phyloP scores from a whole-genome alignment of 2,797 vertebrate genomes.

The Crax fasciolata region DNA sequence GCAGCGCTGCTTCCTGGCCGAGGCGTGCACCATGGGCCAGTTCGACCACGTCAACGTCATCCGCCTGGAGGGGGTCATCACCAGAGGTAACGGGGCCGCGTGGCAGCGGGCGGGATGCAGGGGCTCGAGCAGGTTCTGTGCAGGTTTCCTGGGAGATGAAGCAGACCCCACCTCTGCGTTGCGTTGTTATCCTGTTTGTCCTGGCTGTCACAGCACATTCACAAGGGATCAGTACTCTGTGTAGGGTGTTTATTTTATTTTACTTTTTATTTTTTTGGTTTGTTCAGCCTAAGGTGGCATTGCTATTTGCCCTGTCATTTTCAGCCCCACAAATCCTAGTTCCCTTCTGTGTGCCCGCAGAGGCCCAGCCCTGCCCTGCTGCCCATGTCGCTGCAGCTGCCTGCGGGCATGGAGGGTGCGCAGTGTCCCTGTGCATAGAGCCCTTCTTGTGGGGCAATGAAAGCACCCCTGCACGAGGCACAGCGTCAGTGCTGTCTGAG shows the following conservation, averaged over 20 bases:
- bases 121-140: not conserved
- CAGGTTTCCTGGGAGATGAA: too few relatives aligned
- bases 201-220: not conserved
- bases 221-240: too few relatives aligned
- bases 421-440: too few relatives aligned
- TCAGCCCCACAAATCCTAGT: not conserved
- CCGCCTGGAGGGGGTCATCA: slow-evolving; percentile 93
- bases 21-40: slow-evolving; percentile 94
- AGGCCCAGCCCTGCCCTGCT: not conserved
- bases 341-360: not conserved
- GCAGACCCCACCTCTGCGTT: not conserved
- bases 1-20: slow-evolving; percentile 88
- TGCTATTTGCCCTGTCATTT: too few relatives aligned
- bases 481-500: not conserved
- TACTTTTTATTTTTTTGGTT: too few relatives aligned
- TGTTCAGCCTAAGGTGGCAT: not conserved
- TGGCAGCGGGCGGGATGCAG: not conserved
- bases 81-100: slow-evolving; percentile 82
- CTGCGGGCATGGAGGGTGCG: not conserved
- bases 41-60: slow-evolving; percentile 94
- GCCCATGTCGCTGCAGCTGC: not conserved
- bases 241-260: not conserved
- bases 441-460: not conserved
- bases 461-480: not conserved
- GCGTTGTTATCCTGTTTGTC: too few relatives aligned